phyloP scores from a whole-genome alignment of 2,888 invertebrate genomes.

The Agrilus mali region DNA sequence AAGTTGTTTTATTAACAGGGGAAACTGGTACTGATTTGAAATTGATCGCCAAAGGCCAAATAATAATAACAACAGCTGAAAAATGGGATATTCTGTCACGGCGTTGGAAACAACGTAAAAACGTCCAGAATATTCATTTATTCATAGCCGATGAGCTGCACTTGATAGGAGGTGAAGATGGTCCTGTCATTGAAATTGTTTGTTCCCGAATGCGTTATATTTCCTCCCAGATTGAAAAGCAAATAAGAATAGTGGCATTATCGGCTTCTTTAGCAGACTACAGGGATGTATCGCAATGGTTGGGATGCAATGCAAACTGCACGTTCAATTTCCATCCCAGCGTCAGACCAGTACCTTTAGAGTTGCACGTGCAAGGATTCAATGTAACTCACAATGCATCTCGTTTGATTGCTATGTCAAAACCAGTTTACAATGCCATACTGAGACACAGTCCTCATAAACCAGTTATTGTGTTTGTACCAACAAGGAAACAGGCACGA shows the following conservation, averaged over 20 bases:
- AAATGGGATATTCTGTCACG: constrained; percentile 98
- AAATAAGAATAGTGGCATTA: constrained; percentile 86
- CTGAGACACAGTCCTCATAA: constrained; percentile 69
- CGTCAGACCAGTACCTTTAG: constrained; percentile 87
- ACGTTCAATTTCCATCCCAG: constrained; percentile 99
- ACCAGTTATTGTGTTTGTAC: constrained; percentile 84
- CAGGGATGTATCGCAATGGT: constrained; percentile 89
- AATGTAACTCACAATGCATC: constrained; percentile 97
- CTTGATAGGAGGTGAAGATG: constrained; percentile 76
- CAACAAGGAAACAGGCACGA: constrained; percentile 79
- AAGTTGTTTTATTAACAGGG: constrained; percentile 86
- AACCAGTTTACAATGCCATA: constrained; percentile 92
- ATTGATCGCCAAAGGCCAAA: constrained; percentile 79
- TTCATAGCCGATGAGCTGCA: constrained; percentile 97
- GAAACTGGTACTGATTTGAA: constrained; percentile 97
- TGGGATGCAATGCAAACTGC: constrained; percentile 84
- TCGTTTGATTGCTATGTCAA: constrained; percentile 92
- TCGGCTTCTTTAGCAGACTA: constrained; percentile 92
- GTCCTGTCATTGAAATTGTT: constrained; percentile 87
- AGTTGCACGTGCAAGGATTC: constrained; percentile 93
- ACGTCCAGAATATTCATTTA: constrained; percentile 91
- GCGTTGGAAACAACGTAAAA: constrained; percentile 97
- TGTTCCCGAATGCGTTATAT: constrained; percentile 92
- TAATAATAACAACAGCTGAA: constrained; percentile 94
- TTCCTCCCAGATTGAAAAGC: constrained; percentile 81